Percentiles rank a stretch among this genome's conserved stretches.
These are phyloP conservation scores for Micropoecilia bifurca DNA, from an alignment of 2,797 vertebrate species.

Conservation along the genomic window DNA sequence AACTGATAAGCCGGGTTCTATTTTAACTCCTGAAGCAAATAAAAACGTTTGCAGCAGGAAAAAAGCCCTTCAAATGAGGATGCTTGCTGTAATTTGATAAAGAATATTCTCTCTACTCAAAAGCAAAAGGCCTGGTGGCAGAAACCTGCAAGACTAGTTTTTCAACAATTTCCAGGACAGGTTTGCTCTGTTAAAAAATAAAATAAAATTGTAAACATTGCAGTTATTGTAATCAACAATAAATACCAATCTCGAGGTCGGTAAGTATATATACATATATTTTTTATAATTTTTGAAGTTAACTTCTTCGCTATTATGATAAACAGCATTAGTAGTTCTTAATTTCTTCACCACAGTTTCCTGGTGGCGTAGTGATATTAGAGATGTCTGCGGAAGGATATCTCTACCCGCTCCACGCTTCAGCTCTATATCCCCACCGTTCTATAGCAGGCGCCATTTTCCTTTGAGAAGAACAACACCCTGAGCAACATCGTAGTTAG, in stretches of 20 bases:
- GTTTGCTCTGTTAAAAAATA: background rate
- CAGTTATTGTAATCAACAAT: background rate
- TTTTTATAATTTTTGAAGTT: background rate
- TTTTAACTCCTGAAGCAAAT: background rate
- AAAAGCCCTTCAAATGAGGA: background rate
- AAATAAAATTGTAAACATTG: background rate
- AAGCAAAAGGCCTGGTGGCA: background rate
- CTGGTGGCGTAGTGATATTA: conserved; percentile 62
- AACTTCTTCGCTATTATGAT: background rate
- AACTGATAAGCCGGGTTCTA: background rate
- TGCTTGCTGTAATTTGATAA: background rate
- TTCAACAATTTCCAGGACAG: background rate
- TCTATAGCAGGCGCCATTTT: conserved; percentile 38
- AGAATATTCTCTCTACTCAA: background rate
- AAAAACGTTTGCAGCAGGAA: background rate
- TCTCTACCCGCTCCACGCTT: background rate
- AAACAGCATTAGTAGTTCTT: background rate
- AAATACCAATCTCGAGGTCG: background rate
- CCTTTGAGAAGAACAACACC: background rate
- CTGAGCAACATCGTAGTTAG: background rate
- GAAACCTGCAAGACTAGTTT: background rate
- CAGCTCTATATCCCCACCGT: conserved; percentile 25
- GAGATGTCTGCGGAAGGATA: conserved; percentile 67
- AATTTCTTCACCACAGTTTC: background rate
- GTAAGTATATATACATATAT: background rate